These are phyloP conservation scores for Hydriomena furcata DNA, from an alignment of 2,888 invertebrate species.

Conservation along the genomic window DNA sequence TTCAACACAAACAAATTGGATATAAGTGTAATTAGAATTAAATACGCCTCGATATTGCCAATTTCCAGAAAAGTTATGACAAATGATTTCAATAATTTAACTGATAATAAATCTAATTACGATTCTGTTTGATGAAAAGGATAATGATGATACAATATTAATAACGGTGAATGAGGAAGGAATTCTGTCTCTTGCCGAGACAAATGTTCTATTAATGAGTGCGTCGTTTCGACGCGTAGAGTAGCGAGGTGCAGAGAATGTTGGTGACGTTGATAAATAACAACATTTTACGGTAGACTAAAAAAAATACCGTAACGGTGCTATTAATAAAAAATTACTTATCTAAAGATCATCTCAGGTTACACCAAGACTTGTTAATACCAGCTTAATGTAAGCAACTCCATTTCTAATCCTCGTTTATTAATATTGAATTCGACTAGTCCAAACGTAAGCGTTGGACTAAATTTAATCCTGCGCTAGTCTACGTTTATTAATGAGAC, in stretches of 20 bases:
- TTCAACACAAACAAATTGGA: not conserved
- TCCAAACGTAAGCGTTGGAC: no score
- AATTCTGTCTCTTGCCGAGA: constrained; percentile 71
- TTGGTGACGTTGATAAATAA: not conserved
- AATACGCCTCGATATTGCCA: constrained; percentile 10
- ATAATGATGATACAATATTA: constrained; percentile 69
- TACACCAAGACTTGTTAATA: no score
- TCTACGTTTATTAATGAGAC: no score
- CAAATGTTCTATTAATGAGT: constrained; percentile 80
- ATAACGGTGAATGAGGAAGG: constrained; percentile 69
- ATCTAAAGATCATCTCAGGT: no score
- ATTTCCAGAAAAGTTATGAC: constrained; percentile 23
- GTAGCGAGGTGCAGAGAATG: constrained; percentile 21
- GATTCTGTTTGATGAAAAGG: constrained; percentile 57
- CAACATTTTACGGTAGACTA: no score
- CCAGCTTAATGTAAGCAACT: no score
- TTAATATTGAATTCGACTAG: no score
- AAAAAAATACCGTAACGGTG: no score
- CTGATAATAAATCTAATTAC: constrained; percentile 58
- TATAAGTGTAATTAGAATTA: not conserved
- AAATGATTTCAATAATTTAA: constrained; percentile 44
- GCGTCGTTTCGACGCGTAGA: constrained; percentile 50
- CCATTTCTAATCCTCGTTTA: no score
- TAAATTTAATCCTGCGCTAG: no score
- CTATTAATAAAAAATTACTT: no score